Evolutionary conservation across 2,888 invertebrate genomes (phyloP), one percentile per base, ranked within the genome.

Genomic region (Drosophila kokeensis): DNA sequence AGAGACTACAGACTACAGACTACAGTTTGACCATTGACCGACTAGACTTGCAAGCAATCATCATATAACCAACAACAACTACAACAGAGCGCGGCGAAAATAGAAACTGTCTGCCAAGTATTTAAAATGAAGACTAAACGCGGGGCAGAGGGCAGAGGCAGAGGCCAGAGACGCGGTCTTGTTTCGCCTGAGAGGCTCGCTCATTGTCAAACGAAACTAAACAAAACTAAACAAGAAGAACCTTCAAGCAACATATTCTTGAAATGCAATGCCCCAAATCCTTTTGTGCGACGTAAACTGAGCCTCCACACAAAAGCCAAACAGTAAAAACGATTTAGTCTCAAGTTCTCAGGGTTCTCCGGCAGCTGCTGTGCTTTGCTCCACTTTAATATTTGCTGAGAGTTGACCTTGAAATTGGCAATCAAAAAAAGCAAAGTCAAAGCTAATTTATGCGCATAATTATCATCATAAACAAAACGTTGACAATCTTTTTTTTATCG

Each of bases 1-100:
- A 49, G 58, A 62, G 78, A 24, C 24, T 24, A 24, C 24, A 24
- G 24, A 24, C 52, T 67, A 65, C 61, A 21, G 59, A 61, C 60
- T 65, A 59, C 71, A 68, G 61, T 79, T 79, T 87, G 89, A 89
- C 89, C 87, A 84, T 89, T 85, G 85, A 84, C 85, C 85, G 85
- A 84, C 85, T 89, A 89, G 81, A 74, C 77, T 58, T 54, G n/a
- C 4, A 65, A 66, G 61, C 30, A 54, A 58, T 53, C 52, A 49
- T 55, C 40, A 58, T 63, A 24, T 45, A 21, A 52, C 21, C 32
- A 38, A 54, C 68, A 70, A 55, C 55, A 63, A 63, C 40, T 15
- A 45, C 45, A 45, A 53, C 53, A 70, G 62, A 66, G n/a, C 69
- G 57, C 32, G 65, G 58, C 79, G 73, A 70, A 60, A 65, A 45